Conservation (phyloP, 2,888 invertebrate genomes). For the Hemicrepidius hirtus region DNA sequence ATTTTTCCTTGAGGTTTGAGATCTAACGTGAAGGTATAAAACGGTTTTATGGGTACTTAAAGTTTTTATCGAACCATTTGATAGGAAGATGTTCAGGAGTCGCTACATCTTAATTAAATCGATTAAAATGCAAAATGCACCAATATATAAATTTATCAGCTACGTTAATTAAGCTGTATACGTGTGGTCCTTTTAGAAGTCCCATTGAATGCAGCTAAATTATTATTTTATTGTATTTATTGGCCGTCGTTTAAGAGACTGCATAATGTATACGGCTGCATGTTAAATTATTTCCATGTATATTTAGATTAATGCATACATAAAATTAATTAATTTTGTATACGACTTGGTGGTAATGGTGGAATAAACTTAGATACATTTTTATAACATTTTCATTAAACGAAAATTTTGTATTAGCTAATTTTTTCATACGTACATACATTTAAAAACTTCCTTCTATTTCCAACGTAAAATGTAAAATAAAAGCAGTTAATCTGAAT, state of each 20-base stretch:
- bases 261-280: neutral
- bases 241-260: neutral
- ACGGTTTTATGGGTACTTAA: constrained; percentile 17
- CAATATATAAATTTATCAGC: constrained; percentile 42
- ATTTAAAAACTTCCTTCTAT: too few species aligned
- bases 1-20: too few species aligned
- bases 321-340: neutral
- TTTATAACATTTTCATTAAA: too few species aligned
- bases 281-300: neutral
- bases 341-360: too few species aligned
- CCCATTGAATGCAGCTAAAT: constrained; percentile 22
- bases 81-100: constrained; percentile 21
- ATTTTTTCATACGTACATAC: too few species aligned
- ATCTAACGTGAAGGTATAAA: neutral
- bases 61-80: constrained; percentile 9
- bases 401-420: too few species aligned
- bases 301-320: constrained; percentile 11
- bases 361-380: too few species aligned
- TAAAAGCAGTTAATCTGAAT: too few species aligned
- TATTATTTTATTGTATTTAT: constrained; percentile 37
- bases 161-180: constrained; percentile 42
- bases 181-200: constrained; percentile 43
- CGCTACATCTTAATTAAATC: constrained; percentile 43
- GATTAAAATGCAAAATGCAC: constrained; percentile 44
- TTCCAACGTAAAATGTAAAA: too few species aligned